Evolutionary conservation across 2,113 vertebrate species (phyloP).

Genomic region (Solea senegalensis): DNA sequence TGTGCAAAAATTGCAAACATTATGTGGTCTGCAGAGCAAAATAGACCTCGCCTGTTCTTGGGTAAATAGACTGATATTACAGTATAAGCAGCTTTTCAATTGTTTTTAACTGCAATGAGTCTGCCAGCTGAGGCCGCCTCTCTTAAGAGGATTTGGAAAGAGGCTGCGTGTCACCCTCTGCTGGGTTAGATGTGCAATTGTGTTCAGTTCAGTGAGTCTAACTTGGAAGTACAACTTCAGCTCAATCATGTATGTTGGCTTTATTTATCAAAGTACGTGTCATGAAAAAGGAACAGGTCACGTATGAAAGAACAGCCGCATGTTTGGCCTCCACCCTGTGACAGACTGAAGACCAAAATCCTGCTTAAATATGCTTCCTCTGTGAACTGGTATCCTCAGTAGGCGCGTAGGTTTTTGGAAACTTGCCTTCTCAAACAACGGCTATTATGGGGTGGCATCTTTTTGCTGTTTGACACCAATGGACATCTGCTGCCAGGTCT

Average conservation of each 20-base stretch:
- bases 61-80: conserved; percentile 43
- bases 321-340: conserved; percentile 12
- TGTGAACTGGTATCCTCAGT: conserved; percentile 55
- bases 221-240: not conserved
- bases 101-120: conserved; percentile 25
- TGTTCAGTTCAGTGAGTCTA: not conserved
- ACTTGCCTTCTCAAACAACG: conserved; percentile 52
- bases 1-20: conserved; percentile 6
- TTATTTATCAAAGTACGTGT: not conserved
- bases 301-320: conserved; percentile 2
- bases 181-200: conserved; percentile 33
- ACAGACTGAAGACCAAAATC: conserved; percentile 50
- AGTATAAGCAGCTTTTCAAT: conserved; percentile 36
- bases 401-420: conserved; percentile 47
- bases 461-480: conserved; percentile 13
- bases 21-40: conserved; percentile 25
- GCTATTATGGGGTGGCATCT: conserved; percentile 29
- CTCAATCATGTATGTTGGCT: not conserved
- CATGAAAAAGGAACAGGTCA: not conserved
- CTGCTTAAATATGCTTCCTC: conserved; percentile 56
- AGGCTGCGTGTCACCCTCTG: conserved; percentile 71
- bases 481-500: conserved; percentile 12
- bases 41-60: not conserved
- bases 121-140: conserved; percentile 4
- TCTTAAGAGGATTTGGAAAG: conserved; percentile 4